Evolutionary conservation across 2,797 vertebrate species (phyloP), one percentile per base, ranked within the genome.

Genomic region (Acropternis orthonyx): DNA sequence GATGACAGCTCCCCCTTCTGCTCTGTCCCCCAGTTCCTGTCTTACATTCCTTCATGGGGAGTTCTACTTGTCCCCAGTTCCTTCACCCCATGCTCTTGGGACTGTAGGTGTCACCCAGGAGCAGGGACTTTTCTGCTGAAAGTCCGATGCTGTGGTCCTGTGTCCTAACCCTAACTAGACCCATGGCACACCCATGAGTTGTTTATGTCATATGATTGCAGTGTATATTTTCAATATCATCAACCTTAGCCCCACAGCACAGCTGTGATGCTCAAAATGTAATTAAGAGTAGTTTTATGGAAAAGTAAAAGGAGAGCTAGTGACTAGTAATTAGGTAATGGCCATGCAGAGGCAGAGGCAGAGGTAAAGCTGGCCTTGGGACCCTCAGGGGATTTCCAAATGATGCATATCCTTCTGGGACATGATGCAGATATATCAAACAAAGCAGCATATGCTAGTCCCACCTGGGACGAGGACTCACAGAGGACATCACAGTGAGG

Each of bases 1-100:
- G 77, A 77, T 93, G 93, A 93, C 71, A 95, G 85, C 83, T 94
- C 94, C 90, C 80, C 63, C 88, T 97, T 87, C 94, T 92, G 80
- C 92, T 82, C 85, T 92, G 30, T 8, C 62, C 65, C 55, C 51
- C 13, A 66, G 36, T n/a, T 17, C 36, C 51, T 72, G 39, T 41
- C 12, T 41, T 61, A 19, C 8, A 18, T 62, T 73, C 26, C 46
- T 39, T 34, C 28, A 4, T 6, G 23, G 22, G 20, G 22, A 67
- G 8, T 59, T 6, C 0, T 28, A 19, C 6, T 32, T 4, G 30
- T 72, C 20, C 27, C 27, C 10, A 7, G 21, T n/a, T 61, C 49
- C 7, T 68, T 84, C 68, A 49, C 39, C 37, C 36, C 32, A 10
- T 1, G 6, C 14, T 72, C 32, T 41, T 71, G 65, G 30, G 27